Evolutionary conservation across 2,797 vertebrate species (phyloP), one percentile per base, ranked within the genome.

Genomic region (Oreochromis mossambicus): DNA sequence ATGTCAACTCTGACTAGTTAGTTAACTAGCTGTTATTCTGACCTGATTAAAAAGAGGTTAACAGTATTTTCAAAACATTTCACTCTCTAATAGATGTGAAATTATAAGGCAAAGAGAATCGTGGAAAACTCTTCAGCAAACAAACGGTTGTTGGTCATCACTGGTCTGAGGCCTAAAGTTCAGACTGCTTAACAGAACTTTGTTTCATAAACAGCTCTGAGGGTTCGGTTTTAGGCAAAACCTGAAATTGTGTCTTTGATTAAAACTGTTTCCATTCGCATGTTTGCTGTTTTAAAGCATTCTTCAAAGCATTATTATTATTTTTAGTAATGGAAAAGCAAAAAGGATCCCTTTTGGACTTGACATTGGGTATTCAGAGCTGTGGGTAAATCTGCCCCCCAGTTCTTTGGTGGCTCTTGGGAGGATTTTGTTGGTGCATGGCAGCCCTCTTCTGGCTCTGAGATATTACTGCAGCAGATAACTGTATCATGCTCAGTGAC

Each of bases 361-460:
- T 15, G 52, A 24, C 0, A n/a, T 29, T 12, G 6, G 1, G 15
- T 46, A 19, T 12, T 50, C 8, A 63, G 17, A 56, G 58, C 11
- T 78, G 56, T 61, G 26, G 68, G 46, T 15, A 5, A 8, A 9
- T 12, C 3, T 1, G 2, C 8, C 11, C 6, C 4, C 43, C 41
- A 26, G 9, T 7, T 24, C 43, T 11, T 32, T 15, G 9, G 13
- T 75, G 51, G 7, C 6, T 13, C 58, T 79, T 15, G 1, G 5
- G 26, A 58, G 24, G 2, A 29, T 12, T 48, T 85, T 79, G 63
- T 61, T 85, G 86, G 78, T 79, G 48, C 61, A n/a, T 41, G 61
- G 68, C 80, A 9, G 90, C 88, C 95, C 90, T 85, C 95, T 91
- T 83, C 90, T 96, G 96, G 93, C 63, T 13, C 2, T 61, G 2